A percentile compares a stretch with the other conserved stretches of the same genome.
These are phyloP conservation scores for Sycobia sp. DNA, from an alignment of 1,140 invertebrate genomes.

Conservation along the genomic window DNA sequence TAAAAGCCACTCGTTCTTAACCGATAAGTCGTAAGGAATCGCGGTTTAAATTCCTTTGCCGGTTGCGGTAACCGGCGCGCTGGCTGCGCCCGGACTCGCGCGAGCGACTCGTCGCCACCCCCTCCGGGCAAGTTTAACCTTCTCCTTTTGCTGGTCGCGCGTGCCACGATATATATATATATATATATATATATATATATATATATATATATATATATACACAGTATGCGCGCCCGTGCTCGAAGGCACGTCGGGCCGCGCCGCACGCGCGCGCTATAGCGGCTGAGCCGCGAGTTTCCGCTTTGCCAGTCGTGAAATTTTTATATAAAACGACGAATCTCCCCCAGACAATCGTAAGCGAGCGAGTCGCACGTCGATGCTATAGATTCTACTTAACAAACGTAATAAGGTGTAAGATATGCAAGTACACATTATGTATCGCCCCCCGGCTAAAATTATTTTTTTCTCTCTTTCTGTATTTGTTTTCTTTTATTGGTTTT, in stretches of 20 bases:
- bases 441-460: slow-evolving; percentile 11
- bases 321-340: slow-evolving; percentile 47
- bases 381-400: slow-evolving; percentile 49
- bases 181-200: no score
- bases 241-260: no score
- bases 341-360: slow-evolving; percentile 14
- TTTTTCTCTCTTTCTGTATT: neutral
- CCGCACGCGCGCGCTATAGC: no score
- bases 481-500: no score
- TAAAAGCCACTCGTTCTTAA: slow-evolving; percentile 15
- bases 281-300: no score
- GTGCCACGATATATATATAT: no score
- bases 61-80: neutral
- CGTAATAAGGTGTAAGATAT: slow-evolving; percentile 54
- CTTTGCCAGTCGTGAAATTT: slow-evolving; percentile 50
- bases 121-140: slow-evolving; percentile 18
- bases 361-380: slow-evolving; percentile 6
- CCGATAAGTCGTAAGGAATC: slow-evolving; percentile 19
- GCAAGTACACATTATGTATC: slow-evolving; percentile 39
- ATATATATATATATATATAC: no score
- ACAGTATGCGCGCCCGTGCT: no score
- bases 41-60: slow-evolving; percentile 28
- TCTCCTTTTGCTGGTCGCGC: neutral
- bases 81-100: no score
- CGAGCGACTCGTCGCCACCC: no score